Base-by-base conservation (phyloP, 1,140 invertebrate genomes). In the Ooceraea biroi region DNA sequence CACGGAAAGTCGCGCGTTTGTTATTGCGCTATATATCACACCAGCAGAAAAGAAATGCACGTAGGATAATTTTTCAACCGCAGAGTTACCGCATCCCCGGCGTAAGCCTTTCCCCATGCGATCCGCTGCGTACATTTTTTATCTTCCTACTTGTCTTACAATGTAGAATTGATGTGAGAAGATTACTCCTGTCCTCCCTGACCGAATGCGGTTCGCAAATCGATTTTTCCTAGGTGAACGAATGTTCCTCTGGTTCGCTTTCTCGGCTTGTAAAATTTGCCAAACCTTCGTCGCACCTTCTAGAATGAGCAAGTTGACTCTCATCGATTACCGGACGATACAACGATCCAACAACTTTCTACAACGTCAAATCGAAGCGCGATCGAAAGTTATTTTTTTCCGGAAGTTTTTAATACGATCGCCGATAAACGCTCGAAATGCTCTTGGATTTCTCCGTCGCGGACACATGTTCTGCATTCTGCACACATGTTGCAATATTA, bases 181-280 rank as follows among this genome's bases (percentile, higher is more conserved):
- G 7, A 68, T 19, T 14, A 22, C 25, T 41, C 22, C 46, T 36
- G 19, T 44, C 27, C n/a, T n/a, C n/a, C n/a, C n/a, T 0, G 41
- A n/a, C 17, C 50, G 60, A 83, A 55, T 63, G 11, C 48, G 11
- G 19, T 44, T 78, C 50, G n/a, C 52, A 30, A 44, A 52, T 50
- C 58, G 36, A 25, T 71, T 72, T 65, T 82, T 48, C 2, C 46
- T 22, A 36, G 27, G 48, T 76, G 57, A 72, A 48, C 41, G 41
- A 14, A 76, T 50, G 11, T 63, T 63, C 44, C 22, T 48, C n/a
- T 12, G 4, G 22, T 7, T 63, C 17, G 41, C 14, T 63, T 65
- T 12, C 10, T 14, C n/a, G 11, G 30, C 60, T 76, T 65, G 44
- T 8, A 27, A 46, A 14, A 76, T 65, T 8, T 12, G 19, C 44